These are phyloP conservation scores for Helostoma temminkii DNA, from an alignment of 2,797 vertebrate species.

Conservation along the genomic window DNA sequence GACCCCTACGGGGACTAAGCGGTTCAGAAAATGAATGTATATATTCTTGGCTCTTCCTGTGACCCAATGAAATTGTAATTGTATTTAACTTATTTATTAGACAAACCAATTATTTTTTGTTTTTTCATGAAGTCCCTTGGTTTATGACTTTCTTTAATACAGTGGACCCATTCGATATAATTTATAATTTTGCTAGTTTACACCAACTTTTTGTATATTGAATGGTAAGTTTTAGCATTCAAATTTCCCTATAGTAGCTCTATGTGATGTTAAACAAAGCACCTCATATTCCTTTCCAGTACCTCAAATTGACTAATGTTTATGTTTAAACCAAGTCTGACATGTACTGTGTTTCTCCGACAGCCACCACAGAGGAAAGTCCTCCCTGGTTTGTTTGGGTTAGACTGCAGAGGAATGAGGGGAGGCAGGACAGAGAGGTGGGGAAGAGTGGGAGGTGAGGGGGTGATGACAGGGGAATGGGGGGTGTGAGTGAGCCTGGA, in stretches of 20 bases:
- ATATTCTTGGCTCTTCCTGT: too few relatives aligned
- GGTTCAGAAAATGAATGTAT: too few relatives aligned
- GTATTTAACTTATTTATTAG: too few relatives aligned
- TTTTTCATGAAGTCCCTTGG: background rate
- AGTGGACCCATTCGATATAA: background rate
- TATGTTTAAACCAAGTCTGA: slow-evolving; percentile 70
- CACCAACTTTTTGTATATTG: slow-evolving; percentile 18
- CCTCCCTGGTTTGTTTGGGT: slow-evolving; percentile 78
- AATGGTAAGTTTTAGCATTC: slow-evolving; percentile 13
- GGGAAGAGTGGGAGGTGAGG: slow-evolving; percentile 46
- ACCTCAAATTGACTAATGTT: slow-evolving; percentile 73
- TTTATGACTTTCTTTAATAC: slow-evolving; percentile 5
- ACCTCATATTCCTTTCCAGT: slow-evolving; percentile 62
- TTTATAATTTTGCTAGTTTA: background rate
- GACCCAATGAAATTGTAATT: too few relatives aligned
- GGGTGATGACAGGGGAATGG: slow-evolving; percentile 50
- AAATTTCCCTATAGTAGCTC: slow-evolving; percentile 39
- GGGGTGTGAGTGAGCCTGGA: slow-evolving; percentile 40
- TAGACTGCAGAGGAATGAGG: slow-evolving; percentile 73
- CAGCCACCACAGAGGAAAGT: slow-evolving; percentile 73
- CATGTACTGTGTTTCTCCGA: slow-evolving; percentile 74
- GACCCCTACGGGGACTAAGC: too few relatives aligned
- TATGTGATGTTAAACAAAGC: slow-evolving; percentile 45
- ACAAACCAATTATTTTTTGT: too few relatives aligned
- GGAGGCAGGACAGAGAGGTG: slow-evolving; percentile 56